Base-by-base conservation (phyloP, 2,797 vertebrate genomes). In the Halcyon leucocephala region DNA sequence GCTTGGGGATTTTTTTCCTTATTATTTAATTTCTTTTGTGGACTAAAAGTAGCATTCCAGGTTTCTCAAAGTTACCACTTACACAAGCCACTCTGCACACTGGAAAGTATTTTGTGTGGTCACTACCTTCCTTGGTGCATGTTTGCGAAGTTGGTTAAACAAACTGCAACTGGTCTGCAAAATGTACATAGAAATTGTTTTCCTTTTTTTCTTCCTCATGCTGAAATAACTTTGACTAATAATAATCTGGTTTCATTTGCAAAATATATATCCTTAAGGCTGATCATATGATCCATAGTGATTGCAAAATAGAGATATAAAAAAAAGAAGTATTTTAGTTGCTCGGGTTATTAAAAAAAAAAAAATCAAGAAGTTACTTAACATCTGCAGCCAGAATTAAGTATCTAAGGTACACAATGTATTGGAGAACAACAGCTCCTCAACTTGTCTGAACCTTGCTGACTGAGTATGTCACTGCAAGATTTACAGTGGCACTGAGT, bases 201-300 rank as follows among this genome's bases (percentile, higher is more conserved):
- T 89, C 55, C 61, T 92, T 83, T 92, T 83, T 52, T 86, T 83
- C 20, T 80, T 83, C 58, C 58, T 44, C 19, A 4, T 78, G n/a
- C 76, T 97, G 95, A 97, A 98, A 96, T 95, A 97, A 92, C 94
- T 73, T 95, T 97, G 86, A 66, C 97, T 98, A 98, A 97, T 96
- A 98, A 98, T 98, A 98, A 97, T 96, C 96, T 91, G 72, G 72
- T 97, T 96, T 97, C 94, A 97, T 97, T 97, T 96, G 96, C 96
- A 97, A 97, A 97, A 91, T 82, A 28, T 92, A 95, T 96, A 95
- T 95, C 95, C 96, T 97, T 94, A 90, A 90, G 69, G 90, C 94
- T 88, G 82, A 96, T 97, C 97, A 96, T 97, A 97, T 97, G 98
- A 98, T 95, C 96, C 94, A 93, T 24, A 86, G 57, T 6, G 95